Evolutionary conservation across 1,140 invertebrate genomes (phyloP).

Genomic region (Berghia stephanieae): DNA sequence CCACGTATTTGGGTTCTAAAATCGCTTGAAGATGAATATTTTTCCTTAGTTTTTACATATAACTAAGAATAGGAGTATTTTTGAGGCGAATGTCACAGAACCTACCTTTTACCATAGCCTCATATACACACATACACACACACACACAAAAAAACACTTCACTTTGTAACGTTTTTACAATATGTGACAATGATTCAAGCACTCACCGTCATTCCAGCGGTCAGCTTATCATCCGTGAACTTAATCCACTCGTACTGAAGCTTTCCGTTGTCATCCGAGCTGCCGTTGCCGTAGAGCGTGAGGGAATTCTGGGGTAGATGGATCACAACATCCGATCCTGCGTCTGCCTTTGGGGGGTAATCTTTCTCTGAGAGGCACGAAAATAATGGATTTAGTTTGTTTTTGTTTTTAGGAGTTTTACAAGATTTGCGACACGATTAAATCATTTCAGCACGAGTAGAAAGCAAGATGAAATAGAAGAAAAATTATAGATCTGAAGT

Average conservation of each 20-base stretch:
- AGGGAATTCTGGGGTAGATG: conserved; percentile 87
- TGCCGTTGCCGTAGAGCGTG: conserved; percentile 87
- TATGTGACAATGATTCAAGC: too few relatives aligned
- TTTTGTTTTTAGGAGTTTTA: background rate
- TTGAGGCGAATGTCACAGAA: too few relatives aligned
- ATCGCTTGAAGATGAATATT: too few relatives aligned
- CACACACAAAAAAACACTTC: background rate
- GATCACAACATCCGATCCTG: conserved; percentile 88
- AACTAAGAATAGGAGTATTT: too few relatives aligned
- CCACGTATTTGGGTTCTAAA: too few relatives aligned
- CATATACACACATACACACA: conserved; percentile 20
- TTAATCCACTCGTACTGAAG: conserved; percentile 95
- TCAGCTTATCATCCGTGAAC: conserved; percentile 78
- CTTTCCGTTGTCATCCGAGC: conserved; percentile 92
- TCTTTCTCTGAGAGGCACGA: conserved; percentile 77
- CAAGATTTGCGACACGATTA: background rate
- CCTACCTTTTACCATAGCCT: too few relatives aligned
- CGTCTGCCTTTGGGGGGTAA: conserved; percentile 94
- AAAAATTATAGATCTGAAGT: background rate
- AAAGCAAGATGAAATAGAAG: too few relatives aligned
- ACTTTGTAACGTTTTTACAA: too few relatives aligned
- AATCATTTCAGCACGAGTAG: too few relatives aligned
- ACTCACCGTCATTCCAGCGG: conserved; percentile 86
- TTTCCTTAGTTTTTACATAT: too few relatives aligned
- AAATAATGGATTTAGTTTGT: background rate